A percentile compares a stretch with the other conserved stretches of the same genome.
Conservation (phyloP, 2,888 invertebrate species). For the Hermodice carunculata region DNA sequence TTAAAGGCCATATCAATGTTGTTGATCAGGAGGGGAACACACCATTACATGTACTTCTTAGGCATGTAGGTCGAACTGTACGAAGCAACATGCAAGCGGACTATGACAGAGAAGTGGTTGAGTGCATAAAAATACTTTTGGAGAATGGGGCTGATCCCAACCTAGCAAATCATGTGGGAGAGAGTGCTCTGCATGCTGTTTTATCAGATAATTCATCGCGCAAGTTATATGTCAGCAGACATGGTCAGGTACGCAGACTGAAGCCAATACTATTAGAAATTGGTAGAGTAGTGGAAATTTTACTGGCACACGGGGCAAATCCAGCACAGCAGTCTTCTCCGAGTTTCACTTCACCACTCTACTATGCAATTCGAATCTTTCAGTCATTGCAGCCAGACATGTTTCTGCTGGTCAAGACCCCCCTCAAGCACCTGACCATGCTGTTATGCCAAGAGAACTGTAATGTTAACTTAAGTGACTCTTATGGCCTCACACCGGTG, state of each 20-base stretch:
- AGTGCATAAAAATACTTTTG: conserved; percentile 58
- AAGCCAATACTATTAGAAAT: conserved; percentile 43
- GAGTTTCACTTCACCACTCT: conserved; percentile 39
- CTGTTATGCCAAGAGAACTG: conserved; percentile 39
- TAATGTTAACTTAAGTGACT: conserved; percentile 38
- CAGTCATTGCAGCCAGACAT: conserved; percentile 45
- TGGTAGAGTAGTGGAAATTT: conserved; percentile 39
- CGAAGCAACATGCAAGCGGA: conserved; percentile 36
- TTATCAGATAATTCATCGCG: conserved; percentile 36
- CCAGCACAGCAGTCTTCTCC: conserved; percentile 31
- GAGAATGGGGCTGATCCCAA: conserved; percentile 63
- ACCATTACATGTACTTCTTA: conserved; percentile 71
- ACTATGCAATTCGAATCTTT: conserved; percentile 45
- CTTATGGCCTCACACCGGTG: conserved; percentile 38
- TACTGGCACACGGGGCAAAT: conserved; percentile 41
- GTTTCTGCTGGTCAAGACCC: conserved; percentile 43
- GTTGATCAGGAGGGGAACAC: conserved; percentile 82
- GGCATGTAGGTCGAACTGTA: conserved; percentile 43
- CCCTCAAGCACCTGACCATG: conserved; percentile 39
- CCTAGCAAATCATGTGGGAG: conserved; percentile 73
- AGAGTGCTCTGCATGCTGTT: conserved; percentile 77
- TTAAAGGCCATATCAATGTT: conserved; percentile 79
- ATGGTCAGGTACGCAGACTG: conserved; percentile 40
- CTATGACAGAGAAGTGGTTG: conserved; percentile 59
- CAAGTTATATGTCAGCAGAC: conserved; percentile 40